phyloP scores from a whole-genome alignment of 2,888 invertebrate species.

The Merodon equestris region DNA sequence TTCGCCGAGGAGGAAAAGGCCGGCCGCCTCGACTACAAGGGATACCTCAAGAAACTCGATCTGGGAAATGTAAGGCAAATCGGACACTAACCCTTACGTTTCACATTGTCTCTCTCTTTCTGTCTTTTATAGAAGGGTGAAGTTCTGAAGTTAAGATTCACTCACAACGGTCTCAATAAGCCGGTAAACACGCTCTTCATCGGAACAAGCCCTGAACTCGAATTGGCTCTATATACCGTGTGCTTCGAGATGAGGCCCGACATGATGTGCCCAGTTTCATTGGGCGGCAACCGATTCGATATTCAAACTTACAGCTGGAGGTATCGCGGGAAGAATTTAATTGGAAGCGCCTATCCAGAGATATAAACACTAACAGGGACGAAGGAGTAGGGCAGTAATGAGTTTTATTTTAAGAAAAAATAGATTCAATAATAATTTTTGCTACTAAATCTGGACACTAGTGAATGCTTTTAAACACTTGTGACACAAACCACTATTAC shows the following conservation, averaged over 20 bases:
- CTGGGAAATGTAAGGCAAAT: conserved; percentile 83
- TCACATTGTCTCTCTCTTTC: not conserved
- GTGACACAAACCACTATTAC: no score
- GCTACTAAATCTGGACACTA: no score
- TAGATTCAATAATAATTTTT: no score
- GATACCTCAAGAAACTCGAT: conserved; percentile 86
- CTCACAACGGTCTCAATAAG: conserved; percentile 85
- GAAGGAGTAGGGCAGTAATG: not conserved
- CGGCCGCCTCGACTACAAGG: conserved; percentile 87
- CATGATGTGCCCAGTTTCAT: conserved; percentile 85
- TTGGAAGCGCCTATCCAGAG: conserved; percentile 91
- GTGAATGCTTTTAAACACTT: no score
- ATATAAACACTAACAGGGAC: conserved; percentile 79
- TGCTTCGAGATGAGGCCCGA: conserved; percentile 90
- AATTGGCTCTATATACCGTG: conserved; percentile 92
- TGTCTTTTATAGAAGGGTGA: conserved; percentile 83
- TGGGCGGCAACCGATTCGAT: conserved; percentile 85
- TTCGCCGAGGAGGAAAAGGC: conserved; percentile 88
- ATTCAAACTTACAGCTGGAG: conserved; percentile 87
- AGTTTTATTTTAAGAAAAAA: not conserved
- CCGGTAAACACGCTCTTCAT: conserved; percentile 89
- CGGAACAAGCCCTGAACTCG: conserved; percentile 94
- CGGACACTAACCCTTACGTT: no score
- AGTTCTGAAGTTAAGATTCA: conserved; percentile 86
- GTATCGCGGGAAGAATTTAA: conserved; percentile 87